Evolutionary conservation across 2,113 vertebrate genomes (phyloP), one percentile per base, ranked within the genome.

Genomic region (Cygnus buccinator): DNA sequence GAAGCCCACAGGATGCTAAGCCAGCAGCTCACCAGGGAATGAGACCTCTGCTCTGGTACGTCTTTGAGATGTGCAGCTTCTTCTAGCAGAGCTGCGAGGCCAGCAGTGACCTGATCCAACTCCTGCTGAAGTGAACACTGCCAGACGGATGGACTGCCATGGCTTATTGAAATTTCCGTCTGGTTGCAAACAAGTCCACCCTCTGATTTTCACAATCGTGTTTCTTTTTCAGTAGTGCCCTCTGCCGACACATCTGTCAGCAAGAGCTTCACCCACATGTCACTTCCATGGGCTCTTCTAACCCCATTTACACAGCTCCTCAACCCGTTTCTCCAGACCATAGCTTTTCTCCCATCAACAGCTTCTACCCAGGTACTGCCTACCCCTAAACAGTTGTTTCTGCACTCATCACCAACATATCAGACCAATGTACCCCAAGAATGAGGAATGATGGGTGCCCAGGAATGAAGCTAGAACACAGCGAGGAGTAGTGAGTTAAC

Each of bases 331-430:
- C 77, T 52, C 48, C 14, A 29, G 28, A 17, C 77, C 35, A 11
- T 17, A 28, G 13, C 22, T 58, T 37, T 41, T 12, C 16, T 61
- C 20, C 23, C 33, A n/a, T 10, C 37, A 82, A 10, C 44, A 54
- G 43, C 52, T 59, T 54, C 52, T 29, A 59, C 23, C 8, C 11
- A 52, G 33, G 18, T 11, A 46, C 33, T 59, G 29, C 20, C 29
- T 31, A 23, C 33, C n/a, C 43, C 33, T 26, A 19, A 13, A 50
- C 20, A 59, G 16, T 4, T 25, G 33, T 18, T 50, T 13, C 52
- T 10, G n/a, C 29, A 9, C 39, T 41, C 37, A 11, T 1, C 13
- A 25, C 58, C 37, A 61, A 31, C 1, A 0, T 17, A 14, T 5
- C 9, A 23, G 65, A 54, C 26, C 43, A 72, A 11, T 9, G 10